Evolutionary conservation across 2,888 invertebrate genomes (phyloP), one percentile per base, ranked within the genome.

Genomic region (Penaeus monodon): DNA sequence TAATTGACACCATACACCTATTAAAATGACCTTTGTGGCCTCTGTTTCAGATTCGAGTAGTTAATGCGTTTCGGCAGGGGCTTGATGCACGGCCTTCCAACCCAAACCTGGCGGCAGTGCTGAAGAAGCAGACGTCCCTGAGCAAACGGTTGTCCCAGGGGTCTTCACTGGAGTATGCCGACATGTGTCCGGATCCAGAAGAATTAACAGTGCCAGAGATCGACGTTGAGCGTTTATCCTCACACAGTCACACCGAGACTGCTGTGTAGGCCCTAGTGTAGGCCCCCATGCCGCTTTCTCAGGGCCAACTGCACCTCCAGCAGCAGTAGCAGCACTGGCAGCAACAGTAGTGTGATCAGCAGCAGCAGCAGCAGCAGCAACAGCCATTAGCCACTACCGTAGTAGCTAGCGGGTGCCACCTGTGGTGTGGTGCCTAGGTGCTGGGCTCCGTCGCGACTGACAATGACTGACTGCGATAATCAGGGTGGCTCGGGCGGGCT

Each of bases 61-160:
- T 99, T 94, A 99, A 99, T 95, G 99, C 99, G 94, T 99, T 99
- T 96, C 98, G 99, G 94, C 98, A 98, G 95, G 99, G 99, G 94
- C 95, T 99, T 94, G 98, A 98, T 94, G 95, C 97, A 93, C 96
- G 97, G 92, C 96, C 96, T 94, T 96, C 96, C 93, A 97, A 96
- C 94, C 96, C 96, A 93, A 96, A 97, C 94, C 95, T 97, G 93
- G 97, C 97, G 90, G 97, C 97, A 94, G 97, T 97, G 93, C 95
- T 97, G 92, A 96, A 97, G 93, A 97, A 97, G 94, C 97, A 97
- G 95, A 95, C 97, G 92, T 97, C 97, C 93, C 90, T 91, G 84
- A 96, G 95, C 93, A 97, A 97, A 94, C 96, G 97, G 93, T 95
- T 97, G 93, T 97, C 97, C 92, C 97, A 97, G 94, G 95, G 96